Base-by-base conservation (phyloP, 2,113 vertebrate genomes). In the Chloropsis hardwickii region DNA sequence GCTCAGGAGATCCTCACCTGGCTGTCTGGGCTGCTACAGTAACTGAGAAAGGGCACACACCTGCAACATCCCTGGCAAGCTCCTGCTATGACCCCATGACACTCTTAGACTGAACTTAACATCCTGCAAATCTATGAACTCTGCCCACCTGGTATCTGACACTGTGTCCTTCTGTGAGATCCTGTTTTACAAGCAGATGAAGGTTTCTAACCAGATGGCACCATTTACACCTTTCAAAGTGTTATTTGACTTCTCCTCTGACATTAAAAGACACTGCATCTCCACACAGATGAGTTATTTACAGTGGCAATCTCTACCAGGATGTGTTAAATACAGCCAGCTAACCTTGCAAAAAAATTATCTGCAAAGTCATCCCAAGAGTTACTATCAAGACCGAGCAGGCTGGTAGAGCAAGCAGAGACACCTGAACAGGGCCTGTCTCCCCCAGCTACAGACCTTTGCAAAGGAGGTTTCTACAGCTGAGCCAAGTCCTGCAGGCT, bases 1-100 rank as follows among this genome's bases (percentile, higher is more conserved):
- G 16, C 8, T 51, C 3, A 4, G 39, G 24, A 65, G 37, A 72
- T 13, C 14, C 12, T 44, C 48, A 37, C 12, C 20, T 4, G 12
- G 40, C n/a, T 90, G 40, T 60, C n/a, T 11, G 44, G 56, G 35
- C n/a, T 81, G 65, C 65, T 60, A 31, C 50, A 67, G 33, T 13
- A 64, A 47, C 22, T 13, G 37, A 73, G n/a, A n/a, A 44, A 33
- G 37, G 18, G 24, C 42, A 62, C 23, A 31, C 37, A 47, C 0
- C 1, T 2, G 4, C 15, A 53, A 48, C 29, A 35, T 29, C 42
- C 25, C 45, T 1, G 16, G 40, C 40, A 60, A 44, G 9, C 40
- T 81, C 40, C 73, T 57, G 65, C 40, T 79, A 21, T 0, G 2
- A 45, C 9, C 29, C 40, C 0, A 1, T 1, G 5, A 53, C 31